These are phyloP conservation scores for Oopsacas minuta DNA, from an alignment of 37 sponge, comb jelly and placozoan species.

Conservation along the genomic window DNA sequence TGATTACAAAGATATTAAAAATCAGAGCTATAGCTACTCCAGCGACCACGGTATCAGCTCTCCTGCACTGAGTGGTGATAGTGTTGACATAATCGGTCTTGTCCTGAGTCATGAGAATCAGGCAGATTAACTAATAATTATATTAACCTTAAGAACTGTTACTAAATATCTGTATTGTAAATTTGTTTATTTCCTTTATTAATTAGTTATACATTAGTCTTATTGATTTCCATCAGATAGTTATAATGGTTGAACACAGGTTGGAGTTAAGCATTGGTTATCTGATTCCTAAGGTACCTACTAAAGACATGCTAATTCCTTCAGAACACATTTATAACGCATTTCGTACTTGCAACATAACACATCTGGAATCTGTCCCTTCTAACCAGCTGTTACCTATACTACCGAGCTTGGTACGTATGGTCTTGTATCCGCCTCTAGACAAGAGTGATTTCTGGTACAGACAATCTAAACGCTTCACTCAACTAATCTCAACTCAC, in stretches of 20 bases:
- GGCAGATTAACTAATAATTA: no score
- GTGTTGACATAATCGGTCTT: background rate
- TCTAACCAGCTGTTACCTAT: background rate
- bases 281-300: background rate
- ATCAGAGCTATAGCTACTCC: background rate
- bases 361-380: background rate
- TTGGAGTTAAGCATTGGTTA: background rate
- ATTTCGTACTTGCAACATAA: background rate
- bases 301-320: background rate
- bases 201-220: no score
- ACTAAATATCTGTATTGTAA: no score
- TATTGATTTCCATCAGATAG: background rate
- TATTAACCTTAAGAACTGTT: no score
- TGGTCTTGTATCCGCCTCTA: background rate
- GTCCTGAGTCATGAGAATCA: background rate
- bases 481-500: background rate
- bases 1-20: background rate
- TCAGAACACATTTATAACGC: background rate
- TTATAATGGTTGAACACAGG: background rate
- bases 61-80: background rate
- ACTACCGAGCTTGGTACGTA: background rate
- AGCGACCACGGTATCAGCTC: background rate
- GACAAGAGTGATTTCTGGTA: conserved; percentile 16
- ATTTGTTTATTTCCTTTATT: no score
- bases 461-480: conserved; percentile 6